Base-by-base conservation (phyloP, 1,140 invertebrate species). In the Ditylenchus dipsaci region DNA sequence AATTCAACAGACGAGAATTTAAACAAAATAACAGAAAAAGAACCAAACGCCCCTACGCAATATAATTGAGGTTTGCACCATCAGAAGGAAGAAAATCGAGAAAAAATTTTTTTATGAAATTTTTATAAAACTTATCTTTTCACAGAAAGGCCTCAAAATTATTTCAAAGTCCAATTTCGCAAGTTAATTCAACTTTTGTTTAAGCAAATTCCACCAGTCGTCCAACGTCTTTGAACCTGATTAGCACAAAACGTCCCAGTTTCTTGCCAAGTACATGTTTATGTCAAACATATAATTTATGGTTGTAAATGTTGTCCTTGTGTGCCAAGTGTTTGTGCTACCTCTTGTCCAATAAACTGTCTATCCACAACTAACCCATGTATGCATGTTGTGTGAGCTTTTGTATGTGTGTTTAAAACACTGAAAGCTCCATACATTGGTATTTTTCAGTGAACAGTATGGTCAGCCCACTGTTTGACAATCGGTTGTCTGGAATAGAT, bases 241-340 rank as follows among this genome's bases (percentile, higher is more conserved):
- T 53, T 7, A 53, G 49, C 49, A 53, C 49, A 53, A 53, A 21
- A 26, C 49, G 49, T 53, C 49, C 49, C n/a, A 21, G 15, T 53
- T 53, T 53, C 23, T 26, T 53, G 49, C 49, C 49, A 53, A 53
- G 49, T 53, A 53, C n/a, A 21, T 53, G 49, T 53, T 53, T 53
- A 38, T 53, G 49, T 53, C 49, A 21, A 1, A 53, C 23, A 26
- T 53, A 19, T 21, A 3, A 26, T 26, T 7, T 53, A 3, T 53
- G 3, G 3, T 19, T 17, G 23, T 53, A 17, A 53, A 7, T 53
- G n/a, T 53, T 53, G 3, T 21, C n/a, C 8, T 3, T 26, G n/a
- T 53, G 49, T 53, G 3, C n/a, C 3, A 7, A 15, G n/a, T 26
- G 3, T 17, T 53, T 53, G 3, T 53, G 3, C n/a, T 53, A 26